Percentiles rank a stretch among this genome's conserved stretches.
phyloP scores from a whole-genome alignment of 1,140 invertebrate genomes.

The Geopemphigus sp. region DNA sequence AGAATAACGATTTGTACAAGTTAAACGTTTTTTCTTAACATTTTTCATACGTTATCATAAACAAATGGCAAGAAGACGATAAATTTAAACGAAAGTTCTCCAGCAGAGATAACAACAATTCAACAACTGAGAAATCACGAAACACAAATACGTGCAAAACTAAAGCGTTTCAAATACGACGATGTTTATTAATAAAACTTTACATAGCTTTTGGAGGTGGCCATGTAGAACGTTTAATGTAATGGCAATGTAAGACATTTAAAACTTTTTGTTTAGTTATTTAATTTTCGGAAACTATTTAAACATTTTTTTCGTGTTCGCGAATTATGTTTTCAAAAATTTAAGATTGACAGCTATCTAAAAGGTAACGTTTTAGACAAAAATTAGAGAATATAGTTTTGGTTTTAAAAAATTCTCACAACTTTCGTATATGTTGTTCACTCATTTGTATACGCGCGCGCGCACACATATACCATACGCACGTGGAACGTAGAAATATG shows the following conservation, averaged over 20 bases:
- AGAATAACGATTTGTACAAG: background rate
- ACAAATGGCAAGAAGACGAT: no score
- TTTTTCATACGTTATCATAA: no score
- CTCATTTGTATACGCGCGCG: background rate
- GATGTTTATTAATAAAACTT: slow-evolving; percentile 34
- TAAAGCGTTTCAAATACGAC: slow-evolving; percentile 11
- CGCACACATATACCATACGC: no score
- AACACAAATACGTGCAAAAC: slow-evolving; percentile 9
- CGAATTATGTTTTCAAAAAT: background rate
- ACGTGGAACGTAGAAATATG: no score
- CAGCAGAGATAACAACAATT: slow-evolving; percentile 28
- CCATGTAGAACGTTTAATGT: slow-evolving; percentile 37
- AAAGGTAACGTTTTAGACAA: background rate
- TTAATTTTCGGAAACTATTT: background rate
- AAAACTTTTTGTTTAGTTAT: slow-evolving; percentile 24
- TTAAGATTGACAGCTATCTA: background rate
- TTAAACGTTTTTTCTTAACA: no score
- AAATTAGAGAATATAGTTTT: slow-evolving; percentile 17
- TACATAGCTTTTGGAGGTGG: slow-evolving; percentile 27
- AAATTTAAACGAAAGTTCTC: background rate
- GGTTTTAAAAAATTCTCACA: slow-evolving; percentile 10
- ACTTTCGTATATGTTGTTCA: slow-evolving; percentile 8
- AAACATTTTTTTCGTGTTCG: background rate
- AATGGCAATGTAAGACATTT: slow-evolving; percentile 5
- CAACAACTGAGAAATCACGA: slow-evolving; percentile 29